Evolutionary conservation across 53 echinoderm and acorn worm genomes (phyloP), one percentile per base, ranked within the genome.

Genomic region (Hippasteria phrygiana): DNA sequence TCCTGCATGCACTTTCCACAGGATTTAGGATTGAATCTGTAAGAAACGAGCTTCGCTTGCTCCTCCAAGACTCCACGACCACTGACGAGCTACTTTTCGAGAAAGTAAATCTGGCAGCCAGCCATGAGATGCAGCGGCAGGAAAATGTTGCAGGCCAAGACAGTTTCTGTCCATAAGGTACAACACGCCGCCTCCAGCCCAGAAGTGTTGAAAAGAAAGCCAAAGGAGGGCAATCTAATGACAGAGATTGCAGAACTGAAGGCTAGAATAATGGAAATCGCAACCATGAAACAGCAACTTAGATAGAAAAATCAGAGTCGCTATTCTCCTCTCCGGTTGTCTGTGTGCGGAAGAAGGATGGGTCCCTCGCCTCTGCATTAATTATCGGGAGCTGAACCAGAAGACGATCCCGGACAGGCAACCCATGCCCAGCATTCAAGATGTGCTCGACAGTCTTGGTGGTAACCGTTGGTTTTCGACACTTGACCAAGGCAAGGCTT

Each of bases 271-370:
- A 33, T 27, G 1, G 64, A 41, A 26, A 83, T 83, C 28, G 43
- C 73, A 16, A 72, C 6, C 11, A 45, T 34, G 24, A 45, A 45
- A 45, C 46, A 45, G 46, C 46, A 45, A 45, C 46, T 45, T 86
- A 90, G 90, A 87, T 93, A 1, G 32, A 10, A n/a, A 93, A 77
- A 45, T 93, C 93, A 20, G 48, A 73, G 28, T 93, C 90, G 14
- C 62, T 14, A 10, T 91, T 91, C 48, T 88, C 90, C 0, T 91
- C 88, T 0, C 93, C 93, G 0, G 43, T 91, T 1, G 93, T 93
- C 3, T 93, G 93, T 54, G 91, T 93, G 47, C 74, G 93, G n/a
- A 91, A 93, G 48, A 75, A 73, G 48, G 88, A 82, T 69, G 93
- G 93, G 0, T 80, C 65, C 17, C 83, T 93, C 34, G 91, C 17